Evolutionary conservation across 2,888 invertebrate genomes (phyloP), one percentile per base, ranked within the genome.

Genomic region (Tetragonisca angustula): DNA sequence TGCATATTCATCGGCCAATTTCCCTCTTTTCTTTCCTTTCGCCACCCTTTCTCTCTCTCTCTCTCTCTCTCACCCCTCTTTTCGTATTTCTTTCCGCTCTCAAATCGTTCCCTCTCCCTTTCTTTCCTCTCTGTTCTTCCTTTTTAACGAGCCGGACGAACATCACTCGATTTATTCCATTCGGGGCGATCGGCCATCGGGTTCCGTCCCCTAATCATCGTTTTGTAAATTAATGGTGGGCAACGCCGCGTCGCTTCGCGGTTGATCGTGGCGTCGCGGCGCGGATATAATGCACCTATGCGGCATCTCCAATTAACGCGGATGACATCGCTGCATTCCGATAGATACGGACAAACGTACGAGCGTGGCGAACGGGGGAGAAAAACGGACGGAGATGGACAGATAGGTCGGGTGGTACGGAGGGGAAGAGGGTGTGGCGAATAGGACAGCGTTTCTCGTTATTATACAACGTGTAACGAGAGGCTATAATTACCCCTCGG

Each of bases 1-100:
- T 91, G 87, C 89, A 91, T 90, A 91, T 90, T 90, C 91, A 90
- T 90, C 78, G 81, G 84, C 72, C 76, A 86, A 83, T 88, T 90
- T 62, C 49, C 49, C 17, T 19, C 15, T 88, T 89, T 78, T 78
- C 11, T 19, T 56, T 32, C n/a, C 52, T 36, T 36, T 15, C 3
- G 1, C 64, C 21, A n/a, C 2, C 15, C 1, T 21, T 13, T 21
- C 4, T 19, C 4, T 11, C 19, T 11, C 19, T 9, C 24, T 17
- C 19, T 9, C 5, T 17, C 27, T 62, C 11, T 13, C 27, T 9
- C 6, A 0, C 32, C 2, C 13, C 27, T 27, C 27, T 27, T 11
- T 17, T 27, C n/a, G 15, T n/a, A 36, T 56, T 4, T 69, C 3
- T 36, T 36, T 11, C 19, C 17, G 17, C 27, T 17, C 17, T 27